Evolutionary conservation across 1,140 invertebrate genomes (phyloP), one percentile per base, ranked within the genome.

Genomic region (Scaptodrosophila lebanonensis): DNA sequence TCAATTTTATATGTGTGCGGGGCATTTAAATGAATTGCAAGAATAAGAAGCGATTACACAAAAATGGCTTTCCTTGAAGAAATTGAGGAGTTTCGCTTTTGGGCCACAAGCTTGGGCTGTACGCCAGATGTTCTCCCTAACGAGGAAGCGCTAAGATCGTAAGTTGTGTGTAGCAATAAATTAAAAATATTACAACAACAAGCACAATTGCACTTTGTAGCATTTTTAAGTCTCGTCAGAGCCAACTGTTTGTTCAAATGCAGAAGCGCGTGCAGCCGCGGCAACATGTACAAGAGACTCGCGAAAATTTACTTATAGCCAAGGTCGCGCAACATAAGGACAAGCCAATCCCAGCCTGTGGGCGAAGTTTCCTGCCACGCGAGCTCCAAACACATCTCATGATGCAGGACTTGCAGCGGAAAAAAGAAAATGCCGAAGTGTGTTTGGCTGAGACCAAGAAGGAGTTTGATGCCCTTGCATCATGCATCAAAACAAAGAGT

Each of bases 91-190:
- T 86, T 86, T 42, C 60, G 63, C 11, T 8, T 44, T 4, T 86
- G 84, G 84, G 75, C 79, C 11, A 76, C 57, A 9, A 71, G 57
- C 9, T 17, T 85, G n/a, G 79, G 75, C 9, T 86, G 79, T n/a
- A 59, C 71, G 8, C 63, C 71, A 2, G 49, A 44, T 13, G 56
- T 57, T 0, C 33, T 86, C 15, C 84, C 84, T 8, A 62, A 16
- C 25, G 71, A 84, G 18, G 75, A 79, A 4, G 83, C 68, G 0
- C 50, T 86, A 1, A 69, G 53, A 43, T 68, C 69, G 84, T 86
- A 84, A 71, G 53, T 59, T 22, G 1, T 20, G n/a, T 6, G 5
- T 5, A 13, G 9, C 0, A 43, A 30, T 50, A 15, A 6, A 15
- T 7, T 4, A 12, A 35, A 7, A 20, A 22, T 20, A 30, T 7